Base-by-base conservation (phyloP, 2,888 invertebrate genomes). In the Prosopocoilus inquinatus region DNA sequence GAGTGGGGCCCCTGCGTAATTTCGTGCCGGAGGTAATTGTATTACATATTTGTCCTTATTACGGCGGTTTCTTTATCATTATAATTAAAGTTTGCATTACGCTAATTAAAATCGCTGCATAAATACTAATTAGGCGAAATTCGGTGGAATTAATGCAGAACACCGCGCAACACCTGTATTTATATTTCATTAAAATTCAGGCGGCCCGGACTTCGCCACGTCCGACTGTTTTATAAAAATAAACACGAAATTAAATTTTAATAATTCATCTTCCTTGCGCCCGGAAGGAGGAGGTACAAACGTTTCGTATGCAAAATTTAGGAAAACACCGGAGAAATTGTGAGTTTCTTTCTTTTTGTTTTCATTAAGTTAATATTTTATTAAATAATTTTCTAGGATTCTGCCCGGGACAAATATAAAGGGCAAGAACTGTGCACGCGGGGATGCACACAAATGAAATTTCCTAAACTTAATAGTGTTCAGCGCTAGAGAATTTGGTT, bases 161-260 rank as follows among this genome's bases (percentile, higher is more conserved):
- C 16, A 35, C 35, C 34, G 45, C 45, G 36, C 44, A 51, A 45
- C 45, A 44, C 44, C 44, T 51, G 51, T 51, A 51, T 51, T 51
- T 51, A 51, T 51, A 51, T 51, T 51, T 44, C 51, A 51, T 51
- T 51, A 51, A 51, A 51, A 44, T 51, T 51, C 45, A 35, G 38
- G 35, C 16, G 13, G 13, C 12, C 35, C 11, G 9, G 16, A 28
- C 12, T 33, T 16, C 50, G 43, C 12, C 43, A 43, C 16, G 11
- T 28, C 47, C 8, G 33, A 43, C 13, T 32, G 13, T 41, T 28
- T 41, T 32, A 34, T 20, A 41, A 39, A 50, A 50, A 50, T 39
- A 50, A 43, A 44, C 50, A 50, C 44, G 44, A 50, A 50, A 50
- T 50, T 50, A 50, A 50, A 50, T 50, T 50, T 50, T 50, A 50